These are phyloP conservation scores for Lathamus discolor DNA, from an alignment of 2,113 vertebrate species.

Conservation along the genomic window DNA sequence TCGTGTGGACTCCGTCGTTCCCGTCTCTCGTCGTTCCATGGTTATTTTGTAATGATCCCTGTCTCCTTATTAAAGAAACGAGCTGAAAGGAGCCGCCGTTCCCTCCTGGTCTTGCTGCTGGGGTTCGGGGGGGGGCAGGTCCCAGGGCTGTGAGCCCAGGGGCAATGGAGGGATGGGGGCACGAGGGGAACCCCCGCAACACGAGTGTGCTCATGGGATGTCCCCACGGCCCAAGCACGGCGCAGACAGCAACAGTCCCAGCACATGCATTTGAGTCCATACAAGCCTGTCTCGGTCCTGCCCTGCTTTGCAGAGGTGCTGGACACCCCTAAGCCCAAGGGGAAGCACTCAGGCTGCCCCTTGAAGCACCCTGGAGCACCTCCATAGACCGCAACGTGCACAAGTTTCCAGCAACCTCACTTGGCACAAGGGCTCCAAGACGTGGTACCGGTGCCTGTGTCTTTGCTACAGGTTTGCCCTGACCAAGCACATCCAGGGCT, in stretches of 20 bases:
- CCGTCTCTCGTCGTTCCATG: slow-evolving; percentile 67
- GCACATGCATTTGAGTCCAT: rapidly evolving
- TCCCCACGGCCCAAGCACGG: background rate
- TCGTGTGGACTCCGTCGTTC: slow-evolving; percentile 69
- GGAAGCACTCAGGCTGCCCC: background rate
- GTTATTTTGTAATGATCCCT: slow-evolving; percentile 79
- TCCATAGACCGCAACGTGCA: rapidly evolving
- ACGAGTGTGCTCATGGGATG: background rate
- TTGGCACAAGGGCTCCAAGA: background rate
- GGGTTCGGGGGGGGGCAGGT: rapidly evolving
- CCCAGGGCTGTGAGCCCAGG: background rate
- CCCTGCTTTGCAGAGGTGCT: background rate
- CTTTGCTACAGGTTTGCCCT: background rate
- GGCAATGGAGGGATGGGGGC: background rate
- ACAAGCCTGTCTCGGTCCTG: background rate
- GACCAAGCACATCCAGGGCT: background rate
- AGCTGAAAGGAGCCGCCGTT: slow-evolving; percentile 67
- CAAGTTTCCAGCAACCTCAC: background rate
- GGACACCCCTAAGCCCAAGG: background rate
- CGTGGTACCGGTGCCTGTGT: rapidly evolving
- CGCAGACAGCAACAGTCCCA: rapidly evolving
- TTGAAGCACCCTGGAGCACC: background rate
- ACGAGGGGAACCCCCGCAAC: background rate
- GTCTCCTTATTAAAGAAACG: slow-evolving; percentile 82
- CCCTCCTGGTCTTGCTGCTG: background rate